A percentile compares a stretch with the other conserved stretches of the same genome.
phyloP scores from a whole-genome alignment of 2,797 vertebrate species.

The Sciurus vulgaris region DNA sequence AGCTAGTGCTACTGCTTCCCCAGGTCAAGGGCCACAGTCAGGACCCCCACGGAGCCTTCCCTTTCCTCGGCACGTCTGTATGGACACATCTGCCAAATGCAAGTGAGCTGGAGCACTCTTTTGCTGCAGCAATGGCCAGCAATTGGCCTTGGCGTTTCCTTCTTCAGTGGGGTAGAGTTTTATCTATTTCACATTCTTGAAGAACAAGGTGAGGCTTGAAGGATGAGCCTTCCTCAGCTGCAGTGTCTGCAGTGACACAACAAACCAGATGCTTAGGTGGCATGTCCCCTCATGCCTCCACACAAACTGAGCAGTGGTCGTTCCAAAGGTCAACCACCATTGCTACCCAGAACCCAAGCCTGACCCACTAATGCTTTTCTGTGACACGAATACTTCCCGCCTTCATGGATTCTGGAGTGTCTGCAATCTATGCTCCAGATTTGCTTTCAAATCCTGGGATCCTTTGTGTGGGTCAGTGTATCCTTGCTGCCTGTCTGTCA shows the following conservation, averaged over 20 bases:
- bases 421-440: not conserved
- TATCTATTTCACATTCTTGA: not conserved
- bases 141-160: not conserved
- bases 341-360: not conserved
- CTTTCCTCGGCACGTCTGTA: not conserved
- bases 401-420: accelerated
- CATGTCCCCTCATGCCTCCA: not conserved
- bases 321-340: not conserved
- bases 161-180: not conserved
- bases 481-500: accelerated
- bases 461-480: too few relatives aligned
- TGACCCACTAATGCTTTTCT: not conserved
- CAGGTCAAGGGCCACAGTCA: not conserved
- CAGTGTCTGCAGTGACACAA: accelerated
- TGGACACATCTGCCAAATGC: not conserved
- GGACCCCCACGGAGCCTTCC: not conserved
- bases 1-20: not conserved
- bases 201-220: not conserved
- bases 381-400: accelerated
- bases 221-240: not conserved
- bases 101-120: too few relatives aligned
- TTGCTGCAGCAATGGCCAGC: too few relatives aligned
- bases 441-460: not conserved
- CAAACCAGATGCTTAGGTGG: not conserved
- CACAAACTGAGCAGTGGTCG: too few relatives aligned